Evolutionary conservation across 2,113 vertebrate species (phyloP).

Genomic region (Albula goreensis): DNA sequence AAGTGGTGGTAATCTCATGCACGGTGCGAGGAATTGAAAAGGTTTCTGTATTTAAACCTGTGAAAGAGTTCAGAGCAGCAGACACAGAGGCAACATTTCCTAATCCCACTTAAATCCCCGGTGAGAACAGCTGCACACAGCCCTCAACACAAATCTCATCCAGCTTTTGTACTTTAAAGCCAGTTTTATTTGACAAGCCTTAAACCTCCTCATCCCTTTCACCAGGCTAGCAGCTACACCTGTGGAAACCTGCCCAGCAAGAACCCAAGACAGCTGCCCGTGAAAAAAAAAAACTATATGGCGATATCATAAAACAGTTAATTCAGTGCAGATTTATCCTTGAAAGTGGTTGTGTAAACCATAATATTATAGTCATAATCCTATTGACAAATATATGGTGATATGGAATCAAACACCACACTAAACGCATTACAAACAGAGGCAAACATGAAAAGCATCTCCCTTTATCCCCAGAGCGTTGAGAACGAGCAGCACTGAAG

Average conservation of each 20-base stretch:
- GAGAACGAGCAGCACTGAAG: too few relatives aligned
- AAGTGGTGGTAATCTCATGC: not conserved
- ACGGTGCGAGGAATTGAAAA: not conserved
- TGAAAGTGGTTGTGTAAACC: too few relatives aligned
- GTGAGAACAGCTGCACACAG: not conserved
- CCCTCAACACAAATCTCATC: constrained; percentile 6
- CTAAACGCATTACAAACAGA: too few relatives aligned
- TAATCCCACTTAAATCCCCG: not conserved
- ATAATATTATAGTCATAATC: too few relatives aligned
- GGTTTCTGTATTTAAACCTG: not conserved
- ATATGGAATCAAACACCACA: too few relatives aligned
- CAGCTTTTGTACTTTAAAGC: constrained; percentile 4
- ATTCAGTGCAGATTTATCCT: too few relatives aligned
- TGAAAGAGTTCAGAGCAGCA: not conserved
- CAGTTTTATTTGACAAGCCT: constrained; percentile 9
- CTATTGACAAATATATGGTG: too few relatives aligned
- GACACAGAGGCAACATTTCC: not conserved
- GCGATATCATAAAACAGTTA: too few relatives aligned
- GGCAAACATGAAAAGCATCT: too few relatives aligned
- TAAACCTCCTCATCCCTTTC: not conserved
- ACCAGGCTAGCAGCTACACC: not conserved
- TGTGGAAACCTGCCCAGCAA: not conserved
- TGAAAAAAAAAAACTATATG: too few relatives aligned
- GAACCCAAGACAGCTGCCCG: too few relatives aligned
- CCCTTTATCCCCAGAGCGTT: too few relatives aligned